Conservation (phyloP, 2,113 vertebrate genomes). For the Heliornis fulica region DNA sequence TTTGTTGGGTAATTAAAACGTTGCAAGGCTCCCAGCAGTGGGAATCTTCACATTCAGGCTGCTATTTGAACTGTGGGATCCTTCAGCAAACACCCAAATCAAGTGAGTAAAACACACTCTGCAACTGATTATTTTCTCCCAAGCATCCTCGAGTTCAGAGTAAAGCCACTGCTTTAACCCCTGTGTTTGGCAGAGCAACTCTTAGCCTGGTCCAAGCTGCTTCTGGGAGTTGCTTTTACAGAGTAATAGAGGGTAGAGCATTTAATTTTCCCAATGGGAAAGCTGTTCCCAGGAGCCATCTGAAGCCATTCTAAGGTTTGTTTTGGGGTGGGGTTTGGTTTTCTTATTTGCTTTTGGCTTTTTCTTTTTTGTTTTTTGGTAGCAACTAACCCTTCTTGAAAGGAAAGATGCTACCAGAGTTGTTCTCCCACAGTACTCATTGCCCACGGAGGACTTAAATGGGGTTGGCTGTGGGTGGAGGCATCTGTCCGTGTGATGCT, state of each 20-base stretch:
- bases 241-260: not conserved
- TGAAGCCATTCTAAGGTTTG: not conserved
- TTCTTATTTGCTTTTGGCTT: too few species aligned
- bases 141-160: not conserved
- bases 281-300: not conserved
- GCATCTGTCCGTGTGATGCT: not conserved
- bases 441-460: fast-evolving
- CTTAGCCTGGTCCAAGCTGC: not conserved
- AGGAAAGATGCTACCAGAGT: not conserved
- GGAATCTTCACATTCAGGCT: not conserved
- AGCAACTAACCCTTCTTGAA: not conserved
- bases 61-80: not conserved
- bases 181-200: not conserved
- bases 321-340: not conserved
- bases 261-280: constrained; percentile 35
- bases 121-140: not conserved
- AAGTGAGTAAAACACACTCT: not conserved
- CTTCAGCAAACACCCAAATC: not conserved
- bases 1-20: not conserved
- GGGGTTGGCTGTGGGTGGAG: not conserved
- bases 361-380: not conserved
- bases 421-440: fast-evolving
- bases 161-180: not conserved
- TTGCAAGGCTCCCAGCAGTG: not conserved
- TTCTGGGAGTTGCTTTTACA: not conserved